Evolutionary conservation across 2,797 vertebrate species (phyloP).

Genomic region (Takifugu rubripes): DNA sequence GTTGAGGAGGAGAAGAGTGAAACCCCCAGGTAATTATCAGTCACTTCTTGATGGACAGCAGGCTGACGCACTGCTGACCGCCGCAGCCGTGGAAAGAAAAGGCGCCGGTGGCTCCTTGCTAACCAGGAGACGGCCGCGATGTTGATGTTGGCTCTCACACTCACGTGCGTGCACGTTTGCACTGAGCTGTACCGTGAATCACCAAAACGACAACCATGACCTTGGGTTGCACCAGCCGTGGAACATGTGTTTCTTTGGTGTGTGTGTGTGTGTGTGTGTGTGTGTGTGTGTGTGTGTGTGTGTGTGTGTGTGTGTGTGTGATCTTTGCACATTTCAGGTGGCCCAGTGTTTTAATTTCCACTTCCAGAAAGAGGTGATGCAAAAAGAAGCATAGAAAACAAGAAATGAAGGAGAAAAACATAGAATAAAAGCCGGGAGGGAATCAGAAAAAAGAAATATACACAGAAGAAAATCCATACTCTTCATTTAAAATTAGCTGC

Average conservation of each 20-base stretch:
- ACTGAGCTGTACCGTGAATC: slow-evolving; percentile 60
- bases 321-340: slow-evolving; percentile 46
- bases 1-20: background rate
- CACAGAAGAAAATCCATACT: background rate
- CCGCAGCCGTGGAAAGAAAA: slow-evolving; percentile 70
- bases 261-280: slow-evolving; percentile 26
- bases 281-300: slow-evolving; percentile 25
- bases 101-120: slow-evolving; percentile 44
- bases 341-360: slow-evolving; percentile 38
- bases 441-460: background rate
- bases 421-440: background rate
- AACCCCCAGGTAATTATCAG: slow-evolving; percentile 53
- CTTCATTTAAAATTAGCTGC: background rate
- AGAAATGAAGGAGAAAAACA: background rate
- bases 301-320: slow-evolving; percentile 48
- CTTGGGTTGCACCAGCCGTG: slow-evolving; percentile 39
- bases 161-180: slow-evolving; percentile 13
- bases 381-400: background rate
- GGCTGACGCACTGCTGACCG: slow-evolving; percentile 64
- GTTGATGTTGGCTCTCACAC: slow-evolving; percentile 68
- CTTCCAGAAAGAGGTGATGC: slow-evolving; percentile 1
- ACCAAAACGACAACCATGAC: slow-evolving; percentile 58
- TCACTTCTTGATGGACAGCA: slow-evolving; percentile 46
- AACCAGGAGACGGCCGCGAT: slow-evolving; percentile 58
- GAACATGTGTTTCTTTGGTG: slow-evolving; percentile 40